Percentiles rank a stretch among this genome's conserved stretches.
phyloP scores from a whole-genome alignment of 2,888 invertebrate species.

The Cephus sareptanus region DNA sequence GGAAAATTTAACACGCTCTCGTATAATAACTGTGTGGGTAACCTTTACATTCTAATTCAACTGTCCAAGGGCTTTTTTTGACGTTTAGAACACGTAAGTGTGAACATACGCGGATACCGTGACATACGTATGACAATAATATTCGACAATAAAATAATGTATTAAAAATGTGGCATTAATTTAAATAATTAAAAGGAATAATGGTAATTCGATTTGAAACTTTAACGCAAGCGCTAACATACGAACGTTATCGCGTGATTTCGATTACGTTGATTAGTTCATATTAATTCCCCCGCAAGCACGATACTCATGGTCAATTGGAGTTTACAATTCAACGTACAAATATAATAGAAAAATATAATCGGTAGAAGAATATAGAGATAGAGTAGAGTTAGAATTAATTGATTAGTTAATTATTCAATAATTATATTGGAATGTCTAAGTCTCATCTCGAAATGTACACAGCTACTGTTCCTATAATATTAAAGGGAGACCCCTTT shows the following conservation, averaged over 20 bases:
- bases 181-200: background rate
- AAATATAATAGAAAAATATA: constrained; percentile 67
- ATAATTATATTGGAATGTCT: constrained; percentile 47
- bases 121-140: background rate
- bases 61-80: background rate
- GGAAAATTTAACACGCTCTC: background rate
- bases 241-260: background rate
- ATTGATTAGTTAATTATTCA: constrained; percentile 44
- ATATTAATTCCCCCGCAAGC: background rate
- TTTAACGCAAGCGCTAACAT: background rate
- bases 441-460: constrained; percentile 43
- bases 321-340: constrained; percentile 65
- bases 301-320: constrained; percentile 49
- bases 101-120: background rate
- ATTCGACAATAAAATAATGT: too few species aligned
- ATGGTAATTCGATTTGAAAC: background rate
- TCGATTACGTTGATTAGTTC: background rate
- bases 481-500: background rate
- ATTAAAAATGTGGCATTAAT: too few species aligned
- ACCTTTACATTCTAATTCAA: background rate
- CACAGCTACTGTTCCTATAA: constrained; percentile 13
- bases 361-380: constrained; percentile 66
- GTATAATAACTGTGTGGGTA: background rate
- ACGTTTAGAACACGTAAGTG: background rate
- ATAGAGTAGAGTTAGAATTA: constrained; percentile 64